These are phyloP conservation scores for Phocides pigmalion DNA, from an alignment of 1,140 invertebrate species.

Conservation along the genomic window DNA sequence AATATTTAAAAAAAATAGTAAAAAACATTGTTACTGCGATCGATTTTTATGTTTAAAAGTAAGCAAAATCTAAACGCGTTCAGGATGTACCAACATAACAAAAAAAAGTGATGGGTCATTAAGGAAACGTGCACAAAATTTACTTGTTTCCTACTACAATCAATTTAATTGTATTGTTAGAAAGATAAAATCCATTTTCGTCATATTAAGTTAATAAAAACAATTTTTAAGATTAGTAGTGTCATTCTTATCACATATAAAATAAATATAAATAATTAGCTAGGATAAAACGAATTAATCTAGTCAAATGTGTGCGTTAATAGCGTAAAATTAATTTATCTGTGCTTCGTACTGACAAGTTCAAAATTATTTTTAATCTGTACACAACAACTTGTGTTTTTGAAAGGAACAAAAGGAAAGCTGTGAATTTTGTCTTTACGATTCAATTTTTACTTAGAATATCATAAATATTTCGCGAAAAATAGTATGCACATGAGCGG, in stretches of 20 bases:
- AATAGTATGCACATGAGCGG: slow-evolving; percentile 65
- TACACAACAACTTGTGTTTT: slow-evolving; percentile 18
- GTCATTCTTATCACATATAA: no score
- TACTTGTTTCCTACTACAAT: no score
- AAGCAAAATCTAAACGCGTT: slow-evolving; percentile 9
- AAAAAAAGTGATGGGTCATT: slow-evolving; percentile 26
- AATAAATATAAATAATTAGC: no score
- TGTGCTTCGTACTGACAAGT: not conserved
- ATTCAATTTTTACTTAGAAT: not conserved
- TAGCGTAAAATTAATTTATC: not conserved
- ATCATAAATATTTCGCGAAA: not conserved
- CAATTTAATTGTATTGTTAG: no score
- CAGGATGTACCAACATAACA: slow-evolving; percentile 22
- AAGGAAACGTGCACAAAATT: not conserved
- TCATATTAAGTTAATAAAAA: no score
- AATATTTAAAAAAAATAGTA: not conserved
- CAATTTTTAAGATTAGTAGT: no score
- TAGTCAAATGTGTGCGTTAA: not conserved
- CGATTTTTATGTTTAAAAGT: not conserved
- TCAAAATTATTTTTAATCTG: slow-evolving; percentile 6
- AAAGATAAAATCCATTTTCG: no score
- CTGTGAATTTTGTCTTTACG: not conserved
- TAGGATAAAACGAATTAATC: not conserved
- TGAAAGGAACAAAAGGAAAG: slow-evolving; percentile 4
- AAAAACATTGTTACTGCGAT: not conserved